These are phyloP conservation scores for Tinea trinotella DNA, from an alignment of 2,888 invertebrate genomes.

Conservation along the genomic window DNA sequence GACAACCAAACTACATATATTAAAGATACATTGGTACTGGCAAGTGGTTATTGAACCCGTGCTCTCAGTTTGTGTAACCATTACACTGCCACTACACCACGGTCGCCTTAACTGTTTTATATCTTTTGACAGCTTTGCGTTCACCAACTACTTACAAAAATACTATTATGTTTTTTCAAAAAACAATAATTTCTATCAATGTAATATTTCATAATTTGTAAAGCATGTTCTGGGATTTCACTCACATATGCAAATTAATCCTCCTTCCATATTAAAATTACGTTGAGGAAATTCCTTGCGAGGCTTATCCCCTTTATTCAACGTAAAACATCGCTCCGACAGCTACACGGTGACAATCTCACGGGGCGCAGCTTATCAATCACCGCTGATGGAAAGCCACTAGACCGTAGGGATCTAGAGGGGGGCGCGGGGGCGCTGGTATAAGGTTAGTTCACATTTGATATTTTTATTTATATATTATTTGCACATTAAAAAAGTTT, in stretches of 20 bases:
- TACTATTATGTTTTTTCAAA: too few relatives aligned
- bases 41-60: too few relatives aligned
- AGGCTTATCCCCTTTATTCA: constrained; percentile 27
- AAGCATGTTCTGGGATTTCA: neutral
- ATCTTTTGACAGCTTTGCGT: too few relatives aligned
- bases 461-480: too few relatives aligned
- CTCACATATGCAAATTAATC: constrained; percentile 7
- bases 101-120: too few relatives aligned
- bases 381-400: constrained; percentile 48
- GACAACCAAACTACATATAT: too few relatives aligned
- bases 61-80: too few relatives aligned
- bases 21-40: too few relatives aligned
- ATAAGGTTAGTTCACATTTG: neutral
- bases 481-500: too few relatives aligned
- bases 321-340: constrained; percentile 23
- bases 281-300: constrained; percentile 26
- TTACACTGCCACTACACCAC: too few relatives aligned
- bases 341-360: constrained; percentile 32
- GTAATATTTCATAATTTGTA: neutral
- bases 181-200: too few relatives aligned
- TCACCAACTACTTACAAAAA: too few relatives aligned
- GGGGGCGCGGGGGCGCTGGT: constrained; percentile 23
- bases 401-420: constrained; percentile 47
- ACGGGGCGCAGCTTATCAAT: constrained; percentile 49
- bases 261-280: constrained; percentile 1